Evolutionary conservation across 2,888 invertebrate genomes (phyloP).

Genomic region (Copidosoma aretas): DNA sequence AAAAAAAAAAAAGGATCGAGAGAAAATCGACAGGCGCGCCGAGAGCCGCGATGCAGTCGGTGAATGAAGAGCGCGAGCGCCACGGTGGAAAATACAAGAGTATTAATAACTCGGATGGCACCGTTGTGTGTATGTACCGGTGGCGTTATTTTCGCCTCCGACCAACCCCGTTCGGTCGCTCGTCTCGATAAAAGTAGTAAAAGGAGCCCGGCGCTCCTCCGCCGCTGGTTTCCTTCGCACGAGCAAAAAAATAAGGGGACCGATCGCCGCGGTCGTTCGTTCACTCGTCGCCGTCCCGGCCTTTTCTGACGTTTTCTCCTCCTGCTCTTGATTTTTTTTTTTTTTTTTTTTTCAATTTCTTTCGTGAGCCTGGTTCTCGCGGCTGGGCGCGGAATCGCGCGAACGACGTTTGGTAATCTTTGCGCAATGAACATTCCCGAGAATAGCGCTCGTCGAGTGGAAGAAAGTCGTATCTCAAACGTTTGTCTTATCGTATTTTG

Average conservation of each 20-base stretch:
- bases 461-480: no score
- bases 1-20: no score
- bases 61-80: constrained; percentile 51
- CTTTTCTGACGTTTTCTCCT: constrained; percentile 4
- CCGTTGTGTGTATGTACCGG: constrained; percentile 49
- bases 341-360: constrained; percentile 3
- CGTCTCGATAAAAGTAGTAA: constrained; percentile 43
- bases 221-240: constrained; percentile 18
- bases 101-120: constrained; percentile 61
- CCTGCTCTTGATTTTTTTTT: constrained; percentile 14
- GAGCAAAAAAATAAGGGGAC: constrained; percentile 20
- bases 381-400: constrained; percentile 2
- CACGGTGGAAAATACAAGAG: constrained; percentile 40
- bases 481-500: no score
- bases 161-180: constrained; percentile 45
- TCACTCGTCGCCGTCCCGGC: neutral
- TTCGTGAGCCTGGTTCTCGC: neutral
- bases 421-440: no score
- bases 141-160: constrained; percentile 54
- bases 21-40: constrained; percentile 8
- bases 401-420: no score
- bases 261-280: neutral
- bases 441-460: no score
- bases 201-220: constrained; percentile 19
- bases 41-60: constrained; percentile 45